Evolutionary conservation across 1,140 invertebrate genomes (phyloP).

Genomic region (Drosophila neocordata): DNA sequence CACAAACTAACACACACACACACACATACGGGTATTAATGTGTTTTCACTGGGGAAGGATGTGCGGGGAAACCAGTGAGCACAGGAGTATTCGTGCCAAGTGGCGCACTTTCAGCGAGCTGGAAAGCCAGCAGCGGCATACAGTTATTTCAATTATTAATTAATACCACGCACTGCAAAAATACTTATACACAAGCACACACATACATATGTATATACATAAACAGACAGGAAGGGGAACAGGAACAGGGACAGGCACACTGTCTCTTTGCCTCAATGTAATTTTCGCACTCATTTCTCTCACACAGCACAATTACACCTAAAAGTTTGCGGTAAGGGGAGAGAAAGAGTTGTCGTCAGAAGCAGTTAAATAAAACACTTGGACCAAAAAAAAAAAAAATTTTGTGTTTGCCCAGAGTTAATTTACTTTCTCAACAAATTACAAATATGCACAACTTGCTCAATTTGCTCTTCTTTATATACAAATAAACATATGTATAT

Average conservation of each 20-base stretch:
- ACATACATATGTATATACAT: background rate
- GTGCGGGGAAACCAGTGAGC: background rate
- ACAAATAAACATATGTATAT: conserved; percentile 25
- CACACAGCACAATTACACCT: conserved; percentile 39
- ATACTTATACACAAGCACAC: conserved; percentile 13
- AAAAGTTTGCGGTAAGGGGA: conserved; percentile 68
- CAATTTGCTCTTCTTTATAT: conserved; percentile 41
- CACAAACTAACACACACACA: conserved; percentile 37
- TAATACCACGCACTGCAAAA: conserved; percentile 64
- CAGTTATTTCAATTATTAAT: conserved; percentile 74
- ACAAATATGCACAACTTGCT: conserved; percentile 38
- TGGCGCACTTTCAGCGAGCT: conserved; percentile 48
- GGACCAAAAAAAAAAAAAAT: conserved; percentile 32
- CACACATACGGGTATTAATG: conserved; percentile 11
- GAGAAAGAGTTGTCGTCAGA: conserved; percentile 62
- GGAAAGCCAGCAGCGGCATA: conserved; percentile 9
- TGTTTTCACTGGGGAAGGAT: background rate
- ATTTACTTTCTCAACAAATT: conserved; percentile 35
- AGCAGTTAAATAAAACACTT: conserved; percentile 71
- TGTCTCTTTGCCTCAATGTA: background rate
- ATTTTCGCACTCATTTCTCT: background rate
- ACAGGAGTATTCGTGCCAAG: conserved; percentile 37
- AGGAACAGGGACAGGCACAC: background rate
- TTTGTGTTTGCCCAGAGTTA: conserved; percentile 46
- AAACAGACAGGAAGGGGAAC: background rate